Percentiles rank a stretch among this genome's conserved stretches.
Conservation (phyloP, 2,797 vertebrate genomes). For the Crypturellus tataupa region DNA sequence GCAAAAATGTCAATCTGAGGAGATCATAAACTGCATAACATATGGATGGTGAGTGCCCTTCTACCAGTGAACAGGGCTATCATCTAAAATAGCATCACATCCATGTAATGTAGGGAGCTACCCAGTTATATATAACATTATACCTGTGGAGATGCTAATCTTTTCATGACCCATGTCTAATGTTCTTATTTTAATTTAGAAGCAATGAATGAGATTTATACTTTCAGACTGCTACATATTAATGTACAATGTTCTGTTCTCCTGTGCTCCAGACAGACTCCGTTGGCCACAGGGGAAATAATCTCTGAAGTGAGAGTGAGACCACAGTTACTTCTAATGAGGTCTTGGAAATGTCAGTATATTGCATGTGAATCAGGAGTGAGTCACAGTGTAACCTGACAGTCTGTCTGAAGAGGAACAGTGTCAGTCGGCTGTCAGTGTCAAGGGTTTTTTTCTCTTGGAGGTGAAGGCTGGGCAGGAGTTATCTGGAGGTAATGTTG, state of each 20-base stretch:
- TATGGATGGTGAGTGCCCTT: background rate
- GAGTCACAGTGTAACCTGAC: background rate
- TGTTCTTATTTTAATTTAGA: background rate
- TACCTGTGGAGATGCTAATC: background rate
- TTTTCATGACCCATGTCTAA: background rate
- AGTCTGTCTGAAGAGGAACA: background rate
- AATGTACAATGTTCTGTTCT: background rate
- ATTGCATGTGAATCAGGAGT: background rate
- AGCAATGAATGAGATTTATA: background rate
- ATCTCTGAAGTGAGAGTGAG: background rate
- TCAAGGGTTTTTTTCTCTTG: background rate
- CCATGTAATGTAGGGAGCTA: background rate
- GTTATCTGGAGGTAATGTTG: background rate
- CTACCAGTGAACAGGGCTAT: background rate
- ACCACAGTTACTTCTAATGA: background rate
- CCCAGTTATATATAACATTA: background rate
- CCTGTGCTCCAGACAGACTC: background rate
- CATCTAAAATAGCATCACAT: background rate
- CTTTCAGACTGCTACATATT: background rate
- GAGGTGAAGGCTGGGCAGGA: background rate
- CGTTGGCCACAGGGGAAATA: background rate
- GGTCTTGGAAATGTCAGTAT: background rate
- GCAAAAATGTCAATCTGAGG: background rate
- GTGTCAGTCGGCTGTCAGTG: background rate
- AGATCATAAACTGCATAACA: background rate